phyloP scores from a whole-genome alignment of 2,888 invertebrate genomes.

The Cheilosia vernalis region DNA sequence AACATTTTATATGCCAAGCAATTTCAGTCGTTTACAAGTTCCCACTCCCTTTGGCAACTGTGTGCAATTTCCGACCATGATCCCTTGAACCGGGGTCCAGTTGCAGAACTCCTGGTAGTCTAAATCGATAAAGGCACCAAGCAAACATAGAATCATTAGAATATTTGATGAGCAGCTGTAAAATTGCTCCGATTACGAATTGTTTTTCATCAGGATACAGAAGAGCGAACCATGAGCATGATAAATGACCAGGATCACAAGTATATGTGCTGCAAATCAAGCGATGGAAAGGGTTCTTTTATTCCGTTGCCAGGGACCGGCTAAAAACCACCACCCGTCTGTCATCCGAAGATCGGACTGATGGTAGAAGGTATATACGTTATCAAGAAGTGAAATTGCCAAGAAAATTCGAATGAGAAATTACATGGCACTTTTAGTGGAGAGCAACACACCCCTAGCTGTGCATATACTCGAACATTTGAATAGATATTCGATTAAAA shows the following conservation, averaged over 20 bases:
- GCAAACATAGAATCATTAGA: conserved; percentile 62
- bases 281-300: conserved; percentile 29
- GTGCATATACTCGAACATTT: conserved; percentile 28
- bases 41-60: not conserved
- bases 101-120: not conserved
- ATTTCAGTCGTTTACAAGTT: too few relatives aligned
- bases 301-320: not conserved
- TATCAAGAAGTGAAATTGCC: conserved; percentile 47
- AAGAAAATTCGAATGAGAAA: conserved; percentile 52
- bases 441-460: not conserved
- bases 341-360: conserved; percentile 5
- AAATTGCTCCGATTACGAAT: conserved; percentile 58
- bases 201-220: conserved; percentile 32
- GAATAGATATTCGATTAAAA: conserved; percentile 68
- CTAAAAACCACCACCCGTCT: not conserved
- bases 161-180: conserved; percentile 69
- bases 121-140: conserved; percentile 41
- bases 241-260: conserved; percentile 66
- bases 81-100: not conserved
- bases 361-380: not conserved
- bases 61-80: not conserved
- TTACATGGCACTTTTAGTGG: conserved; percentile 43
- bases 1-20: too few relatives aligned
- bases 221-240: conserved; percentile 60
- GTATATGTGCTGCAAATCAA: conserved; percentile 40